A percentile compares a stretch with the other conserved stretches of the same genome.
These are phyloP conservation scores for Thomomys bottae DNA, from an alignment of 2,113 vertebrate species.

Conservation along the genomic window DNA sequence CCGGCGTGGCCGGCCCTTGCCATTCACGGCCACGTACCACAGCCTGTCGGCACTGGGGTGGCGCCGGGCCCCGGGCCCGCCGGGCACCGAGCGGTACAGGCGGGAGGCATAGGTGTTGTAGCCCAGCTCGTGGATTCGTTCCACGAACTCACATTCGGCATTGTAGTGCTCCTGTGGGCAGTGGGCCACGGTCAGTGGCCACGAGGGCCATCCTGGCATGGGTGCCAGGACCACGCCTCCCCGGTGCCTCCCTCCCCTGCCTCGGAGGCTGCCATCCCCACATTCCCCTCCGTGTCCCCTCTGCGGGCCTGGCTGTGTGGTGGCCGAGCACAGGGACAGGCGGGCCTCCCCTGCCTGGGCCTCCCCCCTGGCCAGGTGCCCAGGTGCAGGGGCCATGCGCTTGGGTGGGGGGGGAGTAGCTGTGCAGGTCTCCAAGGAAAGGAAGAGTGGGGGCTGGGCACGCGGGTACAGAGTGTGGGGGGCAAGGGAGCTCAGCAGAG, in stretches of 20 bases:
- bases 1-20: constrained; percentile 95
- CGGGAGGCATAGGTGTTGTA: constrained; percentile 97
- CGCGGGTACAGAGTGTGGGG: too few relatives aligned
- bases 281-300: neutral
- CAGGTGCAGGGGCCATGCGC: too few relatives aligned
- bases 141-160: constrained; percentile 96
- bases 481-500: too few relatives aligned
- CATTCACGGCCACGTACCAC: constrained; percentile 97
- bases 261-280: too few relatives aligned
- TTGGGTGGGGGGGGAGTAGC: too few relatives aligned
- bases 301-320: too few relatives aligned
- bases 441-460: too few relatives aligned
- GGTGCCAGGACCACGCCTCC: fast-evolving
- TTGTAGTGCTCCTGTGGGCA: constrained; percentile 91
- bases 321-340: neutral
- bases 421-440: too few relatives aligned
- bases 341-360: too few relatives aligned
- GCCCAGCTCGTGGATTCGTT: constrained; percentile 96
- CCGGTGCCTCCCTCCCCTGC: neutral
- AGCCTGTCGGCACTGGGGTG: constrained; percentile 90
- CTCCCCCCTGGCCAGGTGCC: too few relatives aligned
- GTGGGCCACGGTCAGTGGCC: neutral
- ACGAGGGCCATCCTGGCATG: fast-evolving
- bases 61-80: constrained; percentile 58
- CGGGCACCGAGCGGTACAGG: constrained; percentile 83